Conservation (phyloP, 2,113 vertebrate species). For the Lycaon pictus region DNA sequence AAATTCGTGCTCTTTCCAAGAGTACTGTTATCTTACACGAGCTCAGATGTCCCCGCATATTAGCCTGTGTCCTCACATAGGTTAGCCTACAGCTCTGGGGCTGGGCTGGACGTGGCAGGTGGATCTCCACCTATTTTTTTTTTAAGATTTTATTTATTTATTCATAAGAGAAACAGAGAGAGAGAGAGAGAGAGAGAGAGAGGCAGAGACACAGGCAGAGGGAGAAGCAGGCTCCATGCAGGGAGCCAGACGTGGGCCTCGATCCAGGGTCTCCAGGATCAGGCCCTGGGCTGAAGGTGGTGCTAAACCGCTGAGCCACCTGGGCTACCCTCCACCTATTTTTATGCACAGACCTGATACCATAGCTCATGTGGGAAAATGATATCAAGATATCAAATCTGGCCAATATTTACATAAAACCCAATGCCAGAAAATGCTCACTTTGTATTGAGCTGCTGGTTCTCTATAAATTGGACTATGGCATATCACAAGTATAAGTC, state of each 20-base stretch:
- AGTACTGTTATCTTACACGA: not conserved
- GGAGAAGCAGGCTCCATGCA: too few relatives aligned
- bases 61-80: not conserved
- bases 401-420: not conserved
- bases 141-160: too few relatives aligned
- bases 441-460: not conserved
- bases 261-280: too few relatives aligned
- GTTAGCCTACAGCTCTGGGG: not conserved
- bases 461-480: not conserved
- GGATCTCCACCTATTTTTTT: not conserved
- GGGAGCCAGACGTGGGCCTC: too few relatives aligned
- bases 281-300: too few relatives aligned
- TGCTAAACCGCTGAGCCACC: too few relatives aligned
- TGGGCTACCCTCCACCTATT: not conserved
- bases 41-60: not conserved
- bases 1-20: not conserved
- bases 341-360: not conserved
- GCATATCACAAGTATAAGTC: not conserved
- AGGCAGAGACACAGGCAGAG: too few relatives aligned
- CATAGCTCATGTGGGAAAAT: not conserved
- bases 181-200: too few relatives aligned
- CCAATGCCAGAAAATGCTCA: not conserved
- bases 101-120: too few relatives aligned
- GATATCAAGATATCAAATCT: not conserved
- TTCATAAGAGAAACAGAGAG: too few relatives aligned